Evolutionary conservation across 1,140 invertebrate genomes (phyloP).

Genomic region (Callitettix versicolor): DNA sequence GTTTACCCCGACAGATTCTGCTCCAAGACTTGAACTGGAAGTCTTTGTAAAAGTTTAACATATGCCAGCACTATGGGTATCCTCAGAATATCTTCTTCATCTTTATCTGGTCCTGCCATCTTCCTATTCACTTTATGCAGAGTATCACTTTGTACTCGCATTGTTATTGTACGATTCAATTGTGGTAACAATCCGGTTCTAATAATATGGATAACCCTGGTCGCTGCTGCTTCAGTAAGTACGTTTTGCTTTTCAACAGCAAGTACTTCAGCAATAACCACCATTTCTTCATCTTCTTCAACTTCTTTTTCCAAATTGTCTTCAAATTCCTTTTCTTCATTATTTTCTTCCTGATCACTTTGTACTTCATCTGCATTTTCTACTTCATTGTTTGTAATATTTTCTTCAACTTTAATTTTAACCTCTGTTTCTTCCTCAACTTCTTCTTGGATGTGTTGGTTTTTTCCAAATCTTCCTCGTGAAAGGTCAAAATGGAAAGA

Average conservation of each 20-base stretch:
- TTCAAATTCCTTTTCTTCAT: constrained; percentile 25
- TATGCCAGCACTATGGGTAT: constrained; percentile 87
- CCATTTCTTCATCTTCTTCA: constrained; percentile 25
- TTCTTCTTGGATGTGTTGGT: constrained; percentile 18
- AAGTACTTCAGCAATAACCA: constrained; percentile 17
- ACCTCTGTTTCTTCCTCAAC: constrained; percentile 29
- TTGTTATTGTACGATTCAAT: constrained; percentile 54
- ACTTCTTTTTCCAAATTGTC: constrained; percentile 6
- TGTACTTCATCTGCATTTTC: constrained; percentile 25
- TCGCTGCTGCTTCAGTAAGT: constrained; percentile 59
- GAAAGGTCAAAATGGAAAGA: constrained; percentile 84
- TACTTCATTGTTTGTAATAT: constrained; percentile 9
- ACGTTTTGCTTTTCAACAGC: constrained; percentile 40
- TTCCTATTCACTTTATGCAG: constrained; percentile 42
- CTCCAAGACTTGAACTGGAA: constrained; percentile 65
- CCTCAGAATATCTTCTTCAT: constrained; percentile 80
- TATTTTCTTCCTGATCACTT: constrained; percentile 24
- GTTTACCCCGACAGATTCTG: constrained; percentile 69
- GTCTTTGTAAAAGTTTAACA: constrained; percentile 80
- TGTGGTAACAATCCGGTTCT: constrained; percentile 48
- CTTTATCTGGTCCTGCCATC: constrained; percentile 45
- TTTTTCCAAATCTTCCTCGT: constrained; percentile 5
- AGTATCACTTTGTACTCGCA: constrained; percentile 59
- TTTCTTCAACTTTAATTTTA: constrained; percentile 23
- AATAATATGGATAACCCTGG: constrained; percentile 57